Evolutionary conservation across 2,888 invertebrate genomes (phyloP), one percentile per base, ranked within the genome.

Genomic region (Mermis nigrescens): DNA sequence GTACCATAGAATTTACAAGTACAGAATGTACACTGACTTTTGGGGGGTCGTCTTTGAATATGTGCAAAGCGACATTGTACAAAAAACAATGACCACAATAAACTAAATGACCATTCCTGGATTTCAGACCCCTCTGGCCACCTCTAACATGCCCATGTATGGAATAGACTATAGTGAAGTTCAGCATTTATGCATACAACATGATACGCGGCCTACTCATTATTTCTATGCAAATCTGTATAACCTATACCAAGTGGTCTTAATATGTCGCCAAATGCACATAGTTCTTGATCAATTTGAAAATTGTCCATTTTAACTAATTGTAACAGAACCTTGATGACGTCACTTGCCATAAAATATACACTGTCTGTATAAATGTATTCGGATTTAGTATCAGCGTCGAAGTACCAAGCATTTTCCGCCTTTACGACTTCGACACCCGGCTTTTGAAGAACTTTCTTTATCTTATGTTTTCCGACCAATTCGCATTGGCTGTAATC

Each of bases 201-300:
- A n/a, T n/a, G n/a, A n/a, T n/a, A n/a, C n/a, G n/a, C n/a, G n/a
- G n/a, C n/a, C n/a, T n/a, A n/a, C n/a, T n/a, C n/a, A n/a, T 67
- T 57, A 69, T 66, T 4, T 66, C 59, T 27, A 72, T 66, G 63
- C 73, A 75, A 22, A 68, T 66, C 26, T 1, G 68, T 66, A 4
- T 73, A 69, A 4, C 62, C 51, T 7, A 61, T 63, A 2, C 76
- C 75, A 19, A 76, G 65, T 12, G 74, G 69, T 60, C 74, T 72
- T 57, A 76, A 66, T 63, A 76, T 76, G 64, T 76, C 76, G 1
- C 75, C 75, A 66, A 76, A 76, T 31, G 73, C 73, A 66, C 75
- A 74, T 55, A 76, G 71, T 66, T 76, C 76, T 65, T 72, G 71
- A 46, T 63, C 60, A 52, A 73, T 60, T 19, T 67, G 66, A 7